Evolutionary conservation across 2,797 vertebrate species (phyloP), one percentile per base, ranked within the genome.

Genomic region (Lutjanus campechanus): DNA sequence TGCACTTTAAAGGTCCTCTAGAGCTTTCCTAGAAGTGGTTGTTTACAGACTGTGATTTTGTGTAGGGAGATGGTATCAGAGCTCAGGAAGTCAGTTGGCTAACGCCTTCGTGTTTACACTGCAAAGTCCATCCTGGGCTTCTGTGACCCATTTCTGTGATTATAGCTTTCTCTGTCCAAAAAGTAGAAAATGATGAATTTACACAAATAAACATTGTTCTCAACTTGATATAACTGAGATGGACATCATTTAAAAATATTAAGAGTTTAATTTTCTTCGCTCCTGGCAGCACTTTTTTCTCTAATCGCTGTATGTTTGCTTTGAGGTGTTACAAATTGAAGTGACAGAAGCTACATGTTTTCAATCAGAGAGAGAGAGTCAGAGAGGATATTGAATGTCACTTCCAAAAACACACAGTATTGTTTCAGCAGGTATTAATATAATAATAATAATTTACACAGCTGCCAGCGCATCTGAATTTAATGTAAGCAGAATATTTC

Each of bases 71-170:
- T 94, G 68, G 36, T 93, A 95, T 94, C 94, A 84, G 90, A 64
- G 46, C 73, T 84, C 93, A 93, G 94, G 94, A 95, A 94, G 94
- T 94, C 86, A 86, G 78, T 90, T 74, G 81, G 94, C 89, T 94
- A 93, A 94, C 93, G 94, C 94, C 94, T 94, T 91, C 77, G 85
- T 93, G 91, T 94, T 95, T 92, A 92, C 85, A 82, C 88, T 77
- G 71, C 54, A 20, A 40, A 68, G 88, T 83, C 91, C 85, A 83
- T 91, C 77, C 81, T 64, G 77, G 80, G 75, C 80, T 71, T 65
- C 70, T 82, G 25, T 91, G 90, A 90, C 90, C 83, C 70, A 87
- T 81, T 93, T 93, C 74, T 89, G 46, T 76, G 67, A 79, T 78
- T 79, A 43, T 60, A 53, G 36, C 49, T 58, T 79, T 71, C 53